Base-by-base conservation (phyloP, 2,797 vertebrate genomes). In the Scyliorhinus canicula region DNA sequence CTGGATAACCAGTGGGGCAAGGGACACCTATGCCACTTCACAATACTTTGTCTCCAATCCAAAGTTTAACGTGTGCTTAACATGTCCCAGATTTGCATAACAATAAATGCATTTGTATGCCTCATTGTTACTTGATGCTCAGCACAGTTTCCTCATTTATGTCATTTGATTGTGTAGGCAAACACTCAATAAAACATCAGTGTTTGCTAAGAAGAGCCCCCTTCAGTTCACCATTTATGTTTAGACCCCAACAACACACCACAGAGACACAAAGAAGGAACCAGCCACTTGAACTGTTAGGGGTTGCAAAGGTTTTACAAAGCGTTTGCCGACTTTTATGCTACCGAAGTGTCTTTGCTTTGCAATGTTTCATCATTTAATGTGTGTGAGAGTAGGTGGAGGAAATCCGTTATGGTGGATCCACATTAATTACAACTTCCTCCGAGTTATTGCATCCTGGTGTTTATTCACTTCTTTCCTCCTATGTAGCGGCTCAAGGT, bases 41-140 rank as follows among this genome's bases (percentile, higher is more conserved):
- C 88, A 91, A 91, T 91, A 63, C 88, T 24, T 91, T 12, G n/a
- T 24, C n/a, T 91, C n/a, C 65, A 12, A 65, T 65, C 44, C 35
- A 44, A 65, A 91, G 60, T 91, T 60, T 65, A 65, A 12, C 60
- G 88, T 91, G 60, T 91, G 40, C 40, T 26, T 40, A 63, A 91
- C 88, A 91, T 91, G 88, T 63, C n/a, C n/a, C 14, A 91, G 2
- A 91, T 91, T 91, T 91, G n/a, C 88, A 91, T 91, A 91, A 91
- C 88, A 91, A 91, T 91, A 44, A 60, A 4, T 4, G 35, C 19
- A 65, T 24, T 91, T 91, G 57, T 65, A 44, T 91, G 9, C n/a
- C 6, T 19, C 88, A 26, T 91, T 91, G 88, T 91, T 24, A 65
- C n/a, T 65, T 65, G n/a, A 91, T 65, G 88, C 60, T 40, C 11